Conservation (phyloP, 2,888 invertebrate species). For the Agrochola lota region DNA sequence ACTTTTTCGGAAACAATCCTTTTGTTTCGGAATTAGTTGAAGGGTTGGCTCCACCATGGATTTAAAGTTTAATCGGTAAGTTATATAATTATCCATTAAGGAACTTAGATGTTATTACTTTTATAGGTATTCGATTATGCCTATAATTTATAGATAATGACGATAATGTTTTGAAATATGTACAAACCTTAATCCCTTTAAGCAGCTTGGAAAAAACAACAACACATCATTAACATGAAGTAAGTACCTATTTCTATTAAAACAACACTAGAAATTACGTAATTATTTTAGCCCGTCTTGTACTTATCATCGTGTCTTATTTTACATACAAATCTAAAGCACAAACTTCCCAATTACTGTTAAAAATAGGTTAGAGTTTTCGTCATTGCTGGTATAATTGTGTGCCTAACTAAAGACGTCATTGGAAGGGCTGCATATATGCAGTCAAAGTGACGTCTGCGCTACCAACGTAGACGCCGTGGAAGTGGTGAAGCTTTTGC, state of each 20-base stretch:
- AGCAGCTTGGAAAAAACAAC: constrained; percentile 41
- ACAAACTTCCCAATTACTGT: neutral
- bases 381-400: neutral
- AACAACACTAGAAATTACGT: neutral
- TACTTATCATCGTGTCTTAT: too few relatives aligned
- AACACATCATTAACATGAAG: neutral
- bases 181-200: constrained; percentile 40
- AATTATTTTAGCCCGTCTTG: too few relatives aligned
- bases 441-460: too few relatives aligned
- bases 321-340: neutral
- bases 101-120: neutral
- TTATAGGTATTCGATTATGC: neutral
- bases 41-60: constrained; percentile 62
- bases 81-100: neutral
- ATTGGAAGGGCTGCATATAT: too few relatives aligned
- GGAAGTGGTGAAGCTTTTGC: too few relatives aligned
- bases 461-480: too few relatives aligned
- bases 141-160: neutral
- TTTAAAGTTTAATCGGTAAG: neutral
- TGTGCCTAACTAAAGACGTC: too few relatives aligned
- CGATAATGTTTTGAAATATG: too few relatives aligned
- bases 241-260: neutral
- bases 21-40: constrained; percentile 77
- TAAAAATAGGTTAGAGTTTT: neutral
- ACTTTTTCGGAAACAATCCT: constrained; percentile 79